Percentiles rank a stretch among this genome's conserved stretches.
Conservation (phyloP, 2,113 vertebrate genomes). For the Pterocles gutturalis region DNA sequence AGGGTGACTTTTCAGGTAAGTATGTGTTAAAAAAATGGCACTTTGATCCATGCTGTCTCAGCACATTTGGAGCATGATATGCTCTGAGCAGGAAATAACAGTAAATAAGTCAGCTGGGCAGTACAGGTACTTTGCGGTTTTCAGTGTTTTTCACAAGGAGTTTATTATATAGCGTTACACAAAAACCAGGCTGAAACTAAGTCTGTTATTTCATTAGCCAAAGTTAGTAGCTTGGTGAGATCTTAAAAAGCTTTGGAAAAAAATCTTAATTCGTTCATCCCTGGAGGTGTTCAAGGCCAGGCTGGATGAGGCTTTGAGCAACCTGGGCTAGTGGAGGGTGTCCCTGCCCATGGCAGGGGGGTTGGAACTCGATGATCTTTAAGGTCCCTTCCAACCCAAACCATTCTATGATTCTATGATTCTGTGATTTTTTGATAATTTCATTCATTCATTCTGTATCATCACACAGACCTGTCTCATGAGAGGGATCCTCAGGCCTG, state of each 20-base stretch:
- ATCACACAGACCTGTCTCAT: not conserved
- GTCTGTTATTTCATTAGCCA: not conserved
- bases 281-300: too few species aligned
- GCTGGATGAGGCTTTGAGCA: too few species aligned
- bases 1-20: not conserved
- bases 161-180: not conserved
- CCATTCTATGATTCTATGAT: too few species aligned
- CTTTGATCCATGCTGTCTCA: not conserved
- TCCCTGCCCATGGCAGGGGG: too few species aligned
- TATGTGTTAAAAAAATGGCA: not conserved
- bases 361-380: too few species aligned
- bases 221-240: not conserved
- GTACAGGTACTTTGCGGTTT: not conserved
- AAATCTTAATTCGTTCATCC: too few species aligned
- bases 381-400: too few species aligned
- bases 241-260: not conserved
- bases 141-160: not conserved
- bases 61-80: not conserved
- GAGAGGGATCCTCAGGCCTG: not conserved
- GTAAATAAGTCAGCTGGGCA: not conserved
- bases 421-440: not conserved
- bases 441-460: not conserved
- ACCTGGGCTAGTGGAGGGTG: too few species aligned
- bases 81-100: not conserved
- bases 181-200: not conserved